Evolutionary conservation across 2,888 invertebrate species (phyloP), one percentile per base, ranked within the genome.

Genomic region (Dasypolia templi): DNA sequence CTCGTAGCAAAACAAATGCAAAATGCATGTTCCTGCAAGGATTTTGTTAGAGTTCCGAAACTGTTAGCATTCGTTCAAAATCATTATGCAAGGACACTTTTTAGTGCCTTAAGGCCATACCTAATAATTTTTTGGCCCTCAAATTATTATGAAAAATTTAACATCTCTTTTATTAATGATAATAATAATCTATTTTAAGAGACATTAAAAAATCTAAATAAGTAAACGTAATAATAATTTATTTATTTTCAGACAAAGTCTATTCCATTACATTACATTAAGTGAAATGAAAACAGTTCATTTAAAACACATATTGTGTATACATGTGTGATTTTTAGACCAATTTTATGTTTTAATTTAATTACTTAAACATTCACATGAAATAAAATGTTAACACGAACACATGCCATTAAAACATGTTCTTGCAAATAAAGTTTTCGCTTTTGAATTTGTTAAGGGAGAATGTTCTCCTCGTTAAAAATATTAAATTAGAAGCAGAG

Each of bases 401-500:
- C n/a, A n/a, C n/a, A n/a, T n/a, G n/a, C n/a, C n/a, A n/a, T n/a
- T n/a, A n/a, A n/a, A n/a, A n/a, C n/a, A n/a, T n/a, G n/a, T n/a
- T n/a, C n/a, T 62, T 63, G 22, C 14, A 62, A 29, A 62, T 62
- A n/a, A 9, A n/a, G 3, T 39, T 5, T n/a, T 64, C 17, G 32
- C 35, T 1, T 29, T 5, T 32, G 14, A 32, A 64, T 44, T 19
- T 11, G 3, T 32, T 44, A 29, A 29, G n/a, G 51, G n/a, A 51
- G 2, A 66, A 44, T 44, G 14, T 49, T 51, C 29, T 12, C 17
- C 32, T 22, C 9, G 49, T n/a, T 53, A 42, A 53, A 72, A 44
- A 3, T 32, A 49, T 70, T 66, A 0, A 75, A 66, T 55, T 59
- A 66, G 53, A 35, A 75, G 55, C 39, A 44, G 17, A 65, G n/a